These are phyloP conservation scores for Elegia similella DNA, from an alignment of 2,888 invertebrate species.

Conservation along the genomic window DNA sequence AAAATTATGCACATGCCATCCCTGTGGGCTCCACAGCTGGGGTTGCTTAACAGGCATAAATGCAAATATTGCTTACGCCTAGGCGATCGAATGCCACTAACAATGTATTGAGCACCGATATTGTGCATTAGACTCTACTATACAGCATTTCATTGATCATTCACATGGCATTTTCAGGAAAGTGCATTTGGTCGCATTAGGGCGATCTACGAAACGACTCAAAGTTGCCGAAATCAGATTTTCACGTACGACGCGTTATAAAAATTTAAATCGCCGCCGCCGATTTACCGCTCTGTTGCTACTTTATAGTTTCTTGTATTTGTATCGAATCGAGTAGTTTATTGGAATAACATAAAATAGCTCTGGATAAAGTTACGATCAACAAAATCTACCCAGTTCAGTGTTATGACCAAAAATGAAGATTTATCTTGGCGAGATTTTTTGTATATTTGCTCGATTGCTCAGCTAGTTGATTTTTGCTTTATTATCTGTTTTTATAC, in stretches of 20 bases:
- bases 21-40: too few species aligned
- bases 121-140: too few species aligned
- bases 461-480: too few species aligned
- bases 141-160: too few species aligned
- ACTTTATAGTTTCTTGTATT: conserved; percentile 41
- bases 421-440: background rate
- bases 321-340: conserved; percentile 34
- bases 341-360: conserved; percentile 36
- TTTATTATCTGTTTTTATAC: too few species aligned
- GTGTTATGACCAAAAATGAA: conserved; percentile 1
- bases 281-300: conserved; percentile 41
- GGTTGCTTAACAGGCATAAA: too few species aligned
- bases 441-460: background rate
- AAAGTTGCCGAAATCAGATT: background rate
- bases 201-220: background rate
- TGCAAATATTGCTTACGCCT: too few species aligned
- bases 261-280: conserved; percentile 44
- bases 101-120: too few species aligned
- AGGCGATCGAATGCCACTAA: too few species aligned
- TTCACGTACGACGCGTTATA: conserved; percentile 43
- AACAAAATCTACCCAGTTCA: conserved; percentile 19
- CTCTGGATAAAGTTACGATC: conserved; percentile 32
- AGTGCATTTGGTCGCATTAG: background rate
- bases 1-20: too few species aligned
- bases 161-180: too few species aligned